Evolutionary conservation across 2,888 invertebrate genomes (phyloP), one percentile per base, ranked within the genome.

Genomic region (Euplagia quadripunctaria): DNA sequence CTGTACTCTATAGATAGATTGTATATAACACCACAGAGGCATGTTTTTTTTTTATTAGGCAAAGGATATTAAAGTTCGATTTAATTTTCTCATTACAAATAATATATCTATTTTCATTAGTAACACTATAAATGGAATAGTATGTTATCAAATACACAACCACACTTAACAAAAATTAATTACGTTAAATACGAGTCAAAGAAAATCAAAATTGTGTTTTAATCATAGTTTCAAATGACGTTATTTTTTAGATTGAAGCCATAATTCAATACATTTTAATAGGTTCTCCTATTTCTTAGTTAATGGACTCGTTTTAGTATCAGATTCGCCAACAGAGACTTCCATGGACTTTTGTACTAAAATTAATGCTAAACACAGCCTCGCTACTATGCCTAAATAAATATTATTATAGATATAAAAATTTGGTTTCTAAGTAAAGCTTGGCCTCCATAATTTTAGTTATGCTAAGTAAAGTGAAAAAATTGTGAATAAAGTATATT

Each of bases 221-320:
- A 66, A 66, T 51, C 66, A 51, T 58, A n/a, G 14, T 66, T 66
- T 31, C 66, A 20, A 66, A 31, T 51, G 7, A 17, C 14, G 66
- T 51, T 7, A 20, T 58, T 58, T 58, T 58, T 11, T 20, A 11
- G 20, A 58, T 55, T 1, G n/a, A 58, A 12, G 20, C 20, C 58
- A 20, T 61, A 61, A 61, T 61, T 31, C 20, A 12, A 61, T 20
- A 61, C 20, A 61, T 11, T 17, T 42, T 20, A 66, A 51, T 31
- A 16, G 5, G 31, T 51, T 66, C 14, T 66, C 66, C 7, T 42
- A 42, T 51, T 51, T 20, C 66, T 20, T 16, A 51, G 46, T 20
- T 49, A 66, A 51, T 41, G 20, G 20, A 51, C 31, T 66, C 9
- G 9, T 17, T 67, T 51, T 31, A 41, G 51, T 52, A 67, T 67